phyloP scores from a whole-genome alignment of 1,140 invertebrate species.

The Orchesella cincta region DNA sequence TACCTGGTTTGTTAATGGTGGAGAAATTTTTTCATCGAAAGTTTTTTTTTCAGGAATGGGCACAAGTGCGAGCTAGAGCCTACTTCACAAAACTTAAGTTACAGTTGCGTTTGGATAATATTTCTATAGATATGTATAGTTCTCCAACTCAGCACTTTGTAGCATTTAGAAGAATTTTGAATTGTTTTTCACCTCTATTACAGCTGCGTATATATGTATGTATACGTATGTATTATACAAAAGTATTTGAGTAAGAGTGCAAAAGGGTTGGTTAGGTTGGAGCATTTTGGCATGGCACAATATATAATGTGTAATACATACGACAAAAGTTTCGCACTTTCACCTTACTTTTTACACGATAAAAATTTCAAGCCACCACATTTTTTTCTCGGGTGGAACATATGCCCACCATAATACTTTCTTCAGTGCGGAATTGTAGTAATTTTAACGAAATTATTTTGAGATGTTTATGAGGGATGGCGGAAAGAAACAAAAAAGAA shows the following conservation, averaged over 20 bases:
- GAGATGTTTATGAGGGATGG: constrained; percentile 13
- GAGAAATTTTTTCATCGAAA: background rate
- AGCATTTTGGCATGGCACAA: background rate
- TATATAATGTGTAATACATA: background rate
- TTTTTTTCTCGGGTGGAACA: background rate
- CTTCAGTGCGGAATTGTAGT: background rate
- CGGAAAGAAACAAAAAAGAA: background rate
- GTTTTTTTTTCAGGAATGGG: no score
- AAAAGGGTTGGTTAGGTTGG: background rate
- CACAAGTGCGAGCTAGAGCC: no score
- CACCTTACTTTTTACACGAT: background rate
- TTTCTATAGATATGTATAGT: no score
- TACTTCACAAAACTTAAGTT: no score
- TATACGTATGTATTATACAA: no score
- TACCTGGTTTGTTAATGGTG: background rate
- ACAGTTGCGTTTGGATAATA: no score
- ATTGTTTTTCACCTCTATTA: background rate
- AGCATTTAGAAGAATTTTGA: background rate
- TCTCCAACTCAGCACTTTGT: background rate
- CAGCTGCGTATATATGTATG: no score
- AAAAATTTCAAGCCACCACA: constrained; percentile 3
- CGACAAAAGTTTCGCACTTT: constrained; percentile 5
- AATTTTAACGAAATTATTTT: constrained; percentile 8
- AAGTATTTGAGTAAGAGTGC: background rate
- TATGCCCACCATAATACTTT: background rate